These are phyloP conservation scores for Phacellophora camtschatica DNA, from an alignment of 30 jellyfish, hydroid and myxozoan genomes.

Conservation along the genomic window DNA sequence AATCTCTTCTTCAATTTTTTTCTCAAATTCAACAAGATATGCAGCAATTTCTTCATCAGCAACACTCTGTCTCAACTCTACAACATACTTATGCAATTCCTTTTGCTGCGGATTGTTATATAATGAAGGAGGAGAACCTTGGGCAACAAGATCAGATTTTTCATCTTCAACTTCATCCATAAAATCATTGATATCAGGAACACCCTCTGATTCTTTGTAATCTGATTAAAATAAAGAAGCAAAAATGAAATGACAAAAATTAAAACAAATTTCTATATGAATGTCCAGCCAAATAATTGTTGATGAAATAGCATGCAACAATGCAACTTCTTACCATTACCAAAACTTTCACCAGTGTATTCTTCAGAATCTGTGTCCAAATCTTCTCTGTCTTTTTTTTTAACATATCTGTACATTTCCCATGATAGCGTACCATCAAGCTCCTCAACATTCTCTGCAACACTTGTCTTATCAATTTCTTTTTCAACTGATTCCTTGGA, in stretches of 20 bases:
- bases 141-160: slow-evolving; percentile 21
- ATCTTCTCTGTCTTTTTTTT: slow-evolving; percentile 50
- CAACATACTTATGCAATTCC: slow-evolving; percentile 68
- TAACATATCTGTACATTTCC: slow-evolving; percentile 77
- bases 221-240: background rate
- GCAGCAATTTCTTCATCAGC: slow-evolving; percentile 94
- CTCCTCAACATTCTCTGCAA: background rate
- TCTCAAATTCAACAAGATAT: slow-evolving; percentile 86
- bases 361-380: slow-evolving; percentile 37
- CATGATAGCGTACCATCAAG: slow-evolving; percentile 65
- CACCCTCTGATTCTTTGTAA: slow-evolving; percentile 9
- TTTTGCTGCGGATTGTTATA: slow-evolving; percentile 50
- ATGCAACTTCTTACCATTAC: background rate
- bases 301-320: background rate
- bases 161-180: slow-evolving; percentile 20
- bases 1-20: slow-evolving; percentile 80
- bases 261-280: background rate
- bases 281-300: background rate
- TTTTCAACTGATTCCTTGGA: background rate
- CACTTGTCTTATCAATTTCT: too few species aligned
- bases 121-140: slow-evolving; percentile 53
- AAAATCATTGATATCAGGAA: slow-evolving; percentile 34
- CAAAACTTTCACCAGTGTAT: slow-evolving; percentile 36
- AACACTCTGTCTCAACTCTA: slow-evolving; percentile 48
- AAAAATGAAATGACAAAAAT: background rate